These are phyloP conservation scores for Emys orbicularis DNA, from an alignment of 2,797 vertebrate species.

Conservation along the genomic window DNA sequence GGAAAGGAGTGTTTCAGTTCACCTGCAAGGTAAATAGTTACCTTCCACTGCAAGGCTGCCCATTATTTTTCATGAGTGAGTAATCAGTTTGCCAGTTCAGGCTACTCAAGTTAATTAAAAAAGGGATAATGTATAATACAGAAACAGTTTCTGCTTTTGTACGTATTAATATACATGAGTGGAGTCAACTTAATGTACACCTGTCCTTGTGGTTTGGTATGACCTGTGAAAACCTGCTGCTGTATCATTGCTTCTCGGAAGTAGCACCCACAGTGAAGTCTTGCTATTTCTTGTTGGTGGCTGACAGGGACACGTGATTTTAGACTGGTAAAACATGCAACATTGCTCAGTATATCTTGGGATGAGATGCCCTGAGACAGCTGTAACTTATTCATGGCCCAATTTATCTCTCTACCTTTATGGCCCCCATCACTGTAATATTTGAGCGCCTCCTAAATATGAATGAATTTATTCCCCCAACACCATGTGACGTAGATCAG, in stretches of 20 bases:
- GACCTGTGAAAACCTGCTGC: slow-evolving; percentile 55
- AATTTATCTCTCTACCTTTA: background rate
- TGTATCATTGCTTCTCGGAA: slow-evolving; percentile 42
- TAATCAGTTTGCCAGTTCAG: slow-evolving; percentile 36
- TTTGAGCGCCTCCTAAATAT: background rate
- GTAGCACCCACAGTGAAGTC: background rate
- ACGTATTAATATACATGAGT: slow-evolving; percentile 73
- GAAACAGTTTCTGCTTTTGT: background rate
- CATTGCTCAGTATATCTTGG: background rate
- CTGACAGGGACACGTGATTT: slow-evolving; percentile 38
- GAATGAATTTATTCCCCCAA: background rate
- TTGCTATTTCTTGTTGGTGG: slow-evolving; percentile 33
- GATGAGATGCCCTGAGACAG: background rate
- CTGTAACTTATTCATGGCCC: background rate
- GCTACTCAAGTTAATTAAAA: slow-evolving; percentile 78
- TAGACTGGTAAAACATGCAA: background rate
- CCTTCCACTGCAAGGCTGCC: slow-evolving; percentile 6
- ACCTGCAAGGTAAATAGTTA: slow-evolving; percentile 20
- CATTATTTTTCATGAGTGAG: slow-evolving; percentile 59
- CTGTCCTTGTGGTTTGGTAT: slow-evolving; percentile 53
- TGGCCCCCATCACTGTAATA: background rate
- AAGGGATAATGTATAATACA: slow-evolving; percentile 33
- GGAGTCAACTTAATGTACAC: slow-evolving; percentile 45
- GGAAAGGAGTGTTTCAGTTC: slow-evolving; percentile 16
- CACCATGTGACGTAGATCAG: background rate